A percentile compares a stretch with the other conserved stretches of the same genome.
Evolutionary conservation across 2,888 invertebrate genomes (phyloP).

Genomic region (Epiblema foenella): DNA sequence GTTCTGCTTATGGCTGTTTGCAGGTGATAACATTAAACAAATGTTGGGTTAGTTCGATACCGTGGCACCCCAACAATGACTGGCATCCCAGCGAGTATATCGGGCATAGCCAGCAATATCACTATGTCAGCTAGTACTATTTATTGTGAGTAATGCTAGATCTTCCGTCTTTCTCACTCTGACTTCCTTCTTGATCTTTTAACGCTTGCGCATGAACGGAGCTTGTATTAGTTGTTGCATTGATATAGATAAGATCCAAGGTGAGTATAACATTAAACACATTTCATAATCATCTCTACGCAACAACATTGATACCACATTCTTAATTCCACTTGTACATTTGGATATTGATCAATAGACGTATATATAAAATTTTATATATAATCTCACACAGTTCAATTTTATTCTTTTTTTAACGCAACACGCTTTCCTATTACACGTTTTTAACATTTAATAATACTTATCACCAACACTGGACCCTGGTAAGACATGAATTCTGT

Average conservation of each 20-base stretch:
- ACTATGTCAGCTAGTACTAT: conserved; percentile 65
- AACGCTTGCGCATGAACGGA: conserved; percentile 37
- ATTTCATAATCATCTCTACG: neutral
- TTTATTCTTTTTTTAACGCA: conserved; percentile 9
- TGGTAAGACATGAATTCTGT: conserved; percentile 30
- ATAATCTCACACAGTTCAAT: conserved; percentile 16
- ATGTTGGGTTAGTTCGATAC: conserved; percentile 84
- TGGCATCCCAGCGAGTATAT: conserved; percentile 53
- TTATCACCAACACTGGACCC: conserved; percentile 14
- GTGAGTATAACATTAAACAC: conserved; percentile 29
- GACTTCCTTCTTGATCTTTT: conserved; percentile 29
- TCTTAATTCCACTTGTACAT: conserved; percentile 5
- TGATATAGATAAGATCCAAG: conserved; percentile 27
- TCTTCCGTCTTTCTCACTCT: conserved; percentile 43
- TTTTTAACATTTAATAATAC: conserved; percentile 19
- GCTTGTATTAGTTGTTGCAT: conserved; percentile 35
- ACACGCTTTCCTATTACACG: conserved; percentile 29
- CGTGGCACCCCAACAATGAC: conserved; percentile 69
- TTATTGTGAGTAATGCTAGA: conserved; percentile 69
- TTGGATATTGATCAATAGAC: conserved; percentile 5
- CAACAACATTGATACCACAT: conserved; percentile 19
- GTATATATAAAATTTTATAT: conserved; percentile 30
- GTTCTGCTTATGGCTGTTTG: conserved; percentile 78
- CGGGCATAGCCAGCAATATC: conserved; percentile 61
- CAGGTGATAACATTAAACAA: conserved; percentile 84